A percentile compares a stretch with the other conserved stretches of the same genome.
phyloP scores from a whole-genome alignment of 2,797 vertebrate genomes.

The Carapus acus region DNA sequence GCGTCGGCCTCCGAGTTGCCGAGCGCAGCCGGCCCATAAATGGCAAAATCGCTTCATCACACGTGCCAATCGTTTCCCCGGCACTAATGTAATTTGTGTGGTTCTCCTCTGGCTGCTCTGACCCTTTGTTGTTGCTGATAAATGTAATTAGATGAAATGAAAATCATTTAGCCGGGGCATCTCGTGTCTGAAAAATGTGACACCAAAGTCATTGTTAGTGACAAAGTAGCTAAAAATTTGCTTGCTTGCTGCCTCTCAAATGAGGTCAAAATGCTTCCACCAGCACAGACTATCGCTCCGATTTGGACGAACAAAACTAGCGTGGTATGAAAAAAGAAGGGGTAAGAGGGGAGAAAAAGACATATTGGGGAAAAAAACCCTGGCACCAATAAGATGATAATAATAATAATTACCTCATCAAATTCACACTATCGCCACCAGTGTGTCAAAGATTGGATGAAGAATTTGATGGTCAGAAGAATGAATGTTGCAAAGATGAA shows the following conservation, averaged over 20 bases:
- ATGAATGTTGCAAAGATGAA: no score
- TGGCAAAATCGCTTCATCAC: conserved; percentile 65
- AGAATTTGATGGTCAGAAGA: no score
- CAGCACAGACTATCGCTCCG: no score
- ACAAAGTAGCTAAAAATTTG: conserved; percentile 48
- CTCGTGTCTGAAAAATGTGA: conserved; percentile 47
- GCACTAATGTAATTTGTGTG: conserved; percentile 73
- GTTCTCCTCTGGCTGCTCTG: conserved; percentile 51
- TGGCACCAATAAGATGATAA: no score
- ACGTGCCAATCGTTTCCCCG: conserved; percentile 53
- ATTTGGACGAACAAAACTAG: no score
- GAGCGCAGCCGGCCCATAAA: conserved; percentile 35
- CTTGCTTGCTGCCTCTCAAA: conserved; percentile 41
- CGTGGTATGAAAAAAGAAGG: no score
- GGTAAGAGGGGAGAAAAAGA: no score
- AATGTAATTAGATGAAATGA: conserved; percentile 68
- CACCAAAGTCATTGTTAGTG: conserved; percentile 52
- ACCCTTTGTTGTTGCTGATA: conserved; percentile 64
- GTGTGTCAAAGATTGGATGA: no score
- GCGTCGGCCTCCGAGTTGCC: conserved; percentile 51
- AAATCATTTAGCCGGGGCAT: conserved; percentile 44
- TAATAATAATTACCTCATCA: no score
- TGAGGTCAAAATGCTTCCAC: conserved; percentile 5
- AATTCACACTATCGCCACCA: no score
- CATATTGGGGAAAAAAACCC: no score